These are phyloP conservation scores for Creontiades dilutus DNA, from an alignment of 2,888 invertebrate genomes.

Conservation along the genomic window DNA sequence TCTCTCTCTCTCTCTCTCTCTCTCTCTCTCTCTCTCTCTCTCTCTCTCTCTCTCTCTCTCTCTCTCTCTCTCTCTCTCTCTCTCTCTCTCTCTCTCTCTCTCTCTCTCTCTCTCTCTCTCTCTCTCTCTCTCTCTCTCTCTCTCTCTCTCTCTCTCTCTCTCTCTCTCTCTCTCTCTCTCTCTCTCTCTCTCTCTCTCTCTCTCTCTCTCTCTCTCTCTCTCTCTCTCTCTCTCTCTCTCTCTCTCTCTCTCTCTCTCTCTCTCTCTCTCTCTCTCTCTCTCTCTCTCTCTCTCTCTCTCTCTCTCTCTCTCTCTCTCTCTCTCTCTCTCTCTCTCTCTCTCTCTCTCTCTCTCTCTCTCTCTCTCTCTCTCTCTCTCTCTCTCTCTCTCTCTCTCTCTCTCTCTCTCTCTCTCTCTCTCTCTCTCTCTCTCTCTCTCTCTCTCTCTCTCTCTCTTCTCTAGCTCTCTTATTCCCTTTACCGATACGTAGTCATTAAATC, in stretches of 20 bases:
- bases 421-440: slow-evolving; percentile 35
- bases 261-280: slow-evolving; percentile 35
- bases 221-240: no score
- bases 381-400: slow-evolving; percentile 35
- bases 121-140: background rate
- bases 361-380: slow-evolving; percentile 29
- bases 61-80: no score
- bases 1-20: no score
- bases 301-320: background rate
- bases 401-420: slow-evolving; percentile 35
- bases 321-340: background rate
- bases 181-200: no score
- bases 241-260: slow-evolving; percentile 19
- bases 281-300: slow-evolving; percentile 35
- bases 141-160: slow-evolving; percentile 11
- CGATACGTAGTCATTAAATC: no score
- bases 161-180: slow-evolving; percentile 32
- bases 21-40: no score
- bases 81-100: no score
- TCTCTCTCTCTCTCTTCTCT: no score
- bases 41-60: no score
- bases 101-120: background rate
- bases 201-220: no score
- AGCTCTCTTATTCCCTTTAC: no score
- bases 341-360: background rate